A percentile compares a stretch with the other conserved stretches of the same genome.
phyloP scores from a whole-genome alignment of 2,113 vertebrate species.

The Himantopus leucocephalus region DNA sequence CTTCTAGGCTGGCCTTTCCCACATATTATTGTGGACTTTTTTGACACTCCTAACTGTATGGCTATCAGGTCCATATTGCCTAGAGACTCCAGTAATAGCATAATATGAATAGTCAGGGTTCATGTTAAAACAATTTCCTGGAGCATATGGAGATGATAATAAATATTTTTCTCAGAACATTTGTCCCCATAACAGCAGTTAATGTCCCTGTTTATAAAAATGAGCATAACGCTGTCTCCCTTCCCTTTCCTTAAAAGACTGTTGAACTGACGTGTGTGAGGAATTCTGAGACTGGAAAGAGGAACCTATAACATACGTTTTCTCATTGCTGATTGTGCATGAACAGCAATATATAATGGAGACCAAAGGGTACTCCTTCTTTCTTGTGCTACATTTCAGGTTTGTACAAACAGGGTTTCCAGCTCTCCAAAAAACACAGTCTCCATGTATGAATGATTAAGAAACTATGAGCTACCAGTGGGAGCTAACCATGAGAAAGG shows the following conservation, averaged over 20 bases:
- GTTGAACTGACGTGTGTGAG: neutral
- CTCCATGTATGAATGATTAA: neutral
- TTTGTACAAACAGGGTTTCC: neutral
- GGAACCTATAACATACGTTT: accelerated
- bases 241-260: neutral
- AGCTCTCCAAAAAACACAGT: neutral
- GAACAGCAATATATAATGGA: neutral
- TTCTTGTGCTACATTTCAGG: neutral
- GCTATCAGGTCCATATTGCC: neutral
- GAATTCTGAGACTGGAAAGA: neutral
- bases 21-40: neutral
- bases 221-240: neutral
- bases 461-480: neutral
- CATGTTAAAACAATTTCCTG: neutral
- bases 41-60: neutral
- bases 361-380: neutral
- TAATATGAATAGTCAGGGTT: neutral
- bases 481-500: neutral
- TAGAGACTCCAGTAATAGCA: neutral
- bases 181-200: neutral
- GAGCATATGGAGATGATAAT: neutral
- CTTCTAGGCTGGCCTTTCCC: neutral
- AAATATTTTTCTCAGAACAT: neutral
- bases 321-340: neutral
- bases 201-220: neutral